Evolutionary conservation across 2,797 vertebrate species (phyloP).

Genomic region (Psittacula echo): DNA sequence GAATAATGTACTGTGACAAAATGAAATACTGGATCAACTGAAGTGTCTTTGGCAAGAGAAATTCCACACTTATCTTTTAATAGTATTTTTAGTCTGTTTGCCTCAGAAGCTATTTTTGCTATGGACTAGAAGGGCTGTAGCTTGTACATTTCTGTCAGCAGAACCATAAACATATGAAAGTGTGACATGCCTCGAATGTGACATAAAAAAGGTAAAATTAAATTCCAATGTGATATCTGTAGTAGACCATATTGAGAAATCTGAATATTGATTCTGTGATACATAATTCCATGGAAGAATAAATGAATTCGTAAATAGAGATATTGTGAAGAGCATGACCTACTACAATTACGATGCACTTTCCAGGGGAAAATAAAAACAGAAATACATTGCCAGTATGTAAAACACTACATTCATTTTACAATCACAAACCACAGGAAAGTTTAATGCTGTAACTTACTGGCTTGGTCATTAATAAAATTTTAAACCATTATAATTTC

Average conservation of each 20-base stretch:
- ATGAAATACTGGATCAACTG: background rate
- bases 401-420: background rate
- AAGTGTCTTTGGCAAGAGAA: background rate
- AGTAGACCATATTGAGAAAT: background rate
- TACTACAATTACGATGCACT: background rate
- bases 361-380: background rate
- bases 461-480: background rate
- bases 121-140: slow-evolving; percentile 11
- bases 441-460: background rate
- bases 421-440: background rate
- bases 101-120: slow-evolving; percentile 66
- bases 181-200: slow-evolving; percentile 25
- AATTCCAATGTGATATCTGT: background rate
- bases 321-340: background rate
- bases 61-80: slow-evolving; percentile 61
- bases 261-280: background rate
- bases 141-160: slow-evolving; percentile 43
- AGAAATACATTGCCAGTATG: background rate
- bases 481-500: background rate
- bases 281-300: background rate
- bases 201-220: slow-evolving; percentile 42
- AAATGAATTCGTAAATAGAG: background rate
- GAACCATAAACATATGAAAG: slow-evolving; percentile 15
- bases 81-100: slow-evolving; percentile 58
- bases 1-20: background rate